Base-by-base conservation (phyloP, 2,113 vertebrate species). In the Tinamus guttatus region DNA sequence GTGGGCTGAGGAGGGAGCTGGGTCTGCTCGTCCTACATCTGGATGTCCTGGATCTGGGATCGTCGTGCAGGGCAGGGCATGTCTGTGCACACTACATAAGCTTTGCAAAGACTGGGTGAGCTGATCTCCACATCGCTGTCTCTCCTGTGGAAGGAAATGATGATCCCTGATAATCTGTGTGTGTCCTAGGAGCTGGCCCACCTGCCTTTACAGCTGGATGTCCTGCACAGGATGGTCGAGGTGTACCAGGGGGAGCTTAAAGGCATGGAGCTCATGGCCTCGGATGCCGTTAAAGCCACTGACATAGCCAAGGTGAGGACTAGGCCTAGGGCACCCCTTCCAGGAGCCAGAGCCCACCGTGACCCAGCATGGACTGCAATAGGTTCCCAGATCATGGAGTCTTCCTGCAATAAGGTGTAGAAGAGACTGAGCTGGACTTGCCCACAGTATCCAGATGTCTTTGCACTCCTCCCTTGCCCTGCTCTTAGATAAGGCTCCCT, bases 101-200 rank as follows among this genome's bases (percentile, higher is more conserved):
- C 54, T 32, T 58, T 58, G 28, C 30, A 28, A 24, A 54, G 52
- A 16, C 52, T 28, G 27, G 52, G 52, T 14, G 13, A 10, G 27
- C 51, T 18, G 9, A 18, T 9, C 54, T 58, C 54, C 25, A 18
- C 16, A 56, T 56, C 54, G 28, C 54, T 18, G 27, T 30, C 14
- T 56, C 28, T 56, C 54, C 54, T 56, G 54, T 30, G 54, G 15
- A 56, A 56, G 54, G 54, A 56, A 56, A 56, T 30, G 52, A 30
- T 56, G 52, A 30, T 56, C 16, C 54, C 54, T 58, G 54, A 58
- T 28, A 58, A 8, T 32, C 28, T 58, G 54, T 32, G 54, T 56
- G 30, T 58, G 73, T 78, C 74, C 59, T 67, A 90, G 88, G 88
- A 90, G 51, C 59, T 90, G 88, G 27, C 5, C 25, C 32, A 73